Percentiles rank a stretch among this genome's conserved stretches.
Evolutionary conservation across 2,888 invertebrate genomes (phyloP).

Genomic region (Lasius platythorax): DNA sequence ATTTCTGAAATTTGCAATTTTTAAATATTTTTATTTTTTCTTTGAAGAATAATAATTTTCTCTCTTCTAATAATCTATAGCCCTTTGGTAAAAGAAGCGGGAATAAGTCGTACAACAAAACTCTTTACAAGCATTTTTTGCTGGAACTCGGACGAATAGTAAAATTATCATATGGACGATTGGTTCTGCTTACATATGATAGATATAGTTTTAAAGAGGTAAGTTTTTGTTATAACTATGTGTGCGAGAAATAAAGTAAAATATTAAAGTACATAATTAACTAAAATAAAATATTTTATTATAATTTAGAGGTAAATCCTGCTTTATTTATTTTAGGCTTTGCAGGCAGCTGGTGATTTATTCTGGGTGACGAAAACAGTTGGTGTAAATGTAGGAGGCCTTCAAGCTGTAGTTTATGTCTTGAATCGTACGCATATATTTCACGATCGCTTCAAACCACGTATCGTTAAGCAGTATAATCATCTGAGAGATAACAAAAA

Average conservation of each 20-base stretch:
- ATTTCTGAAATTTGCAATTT: slow-evolving; percentile 11
- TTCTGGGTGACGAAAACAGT: slow-evolving; percentile 77
- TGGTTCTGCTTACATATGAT: slow-evolving; percentile 87
- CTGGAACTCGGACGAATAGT: slow-evolving; percentile 87
- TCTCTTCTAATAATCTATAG: slow-evolving; percentile 78
- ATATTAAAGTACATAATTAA: not conserved
- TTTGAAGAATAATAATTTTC: slow-evolving; percentile 9
- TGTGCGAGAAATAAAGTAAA: not conserved
- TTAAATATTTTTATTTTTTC: slow-evolving; percentile 7
- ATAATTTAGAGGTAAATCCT: not conserved
- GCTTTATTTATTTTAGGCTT: slow-evolving; percentile 68
- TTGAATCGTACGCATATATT: slow-evolving; percentile 73
- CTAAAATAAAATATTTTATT: slow-evolving; percentile 12
- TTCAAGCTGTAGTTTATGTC: slow-evolving; percentile 80
- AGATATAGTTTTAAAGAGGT: slow-evolving; percentile 77
- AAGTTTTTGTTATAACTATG: slow-evolving; percentile 37
- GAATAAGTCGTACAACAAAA: slow-evolving; percentile 86
- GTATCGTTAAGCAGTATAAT: not conserved
- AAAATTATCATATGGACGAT: slow-evolving; percentile 85
- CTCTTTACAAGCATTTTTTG: slow-evolving; percentile 86
- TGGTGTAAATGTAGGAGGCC: slow-evolving; percentile 80
- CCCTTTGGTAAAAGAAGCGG: slow-evolving; percentile 88
- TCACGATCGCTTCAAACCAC: slow-evolving; percentile 64
- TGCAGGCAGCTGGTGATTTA: slow-evolving; percentile 72
- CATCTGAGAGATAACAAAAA: not conserved